Percentiles rank a stretch among this genome's conserved stretches.
Evolutionary conservation across 2,113 vertebrate species (phyloP).

Genomic region (Gobiocypris rarus): DNA sequence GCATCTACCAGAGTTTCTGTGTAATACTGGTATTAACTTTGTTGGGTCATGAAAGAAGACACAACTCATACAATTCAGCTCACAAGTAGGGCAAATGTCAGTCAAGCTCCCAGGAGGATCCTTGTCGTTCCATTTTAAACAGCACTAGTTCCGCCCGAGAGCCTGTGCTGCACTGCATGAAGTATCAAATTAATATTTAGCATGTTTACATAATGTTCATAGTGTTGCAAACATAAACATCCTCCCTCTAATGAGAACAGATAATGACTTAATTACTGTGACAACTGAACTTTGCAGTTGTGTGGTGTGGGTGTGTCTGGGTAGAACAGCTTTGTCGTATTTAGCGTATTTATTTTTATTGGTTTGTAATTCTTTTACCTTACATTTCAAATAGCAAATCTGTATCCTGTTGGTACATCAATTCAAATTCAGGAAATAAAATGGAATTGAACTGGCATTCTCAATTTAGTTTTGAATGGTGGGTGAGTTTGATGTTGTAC

Average conservation of each 20-base stretch:
- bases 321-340: not conserved
- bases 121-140: slow-evolving; percentile 26
- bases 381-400: not conserved
- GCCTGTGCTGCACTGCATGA: not conserved
- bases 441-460: not conserved
- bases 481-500: not conserved
- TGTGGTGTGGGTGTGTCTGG: not conserved
- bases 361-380: not conserved
- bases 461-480: not conserved
- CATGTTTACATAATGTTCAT: slow-evolving; percentile 38
- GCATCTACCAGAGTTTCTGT: not conserved
- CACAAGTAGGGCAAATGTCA: slow-evolving; percentile 41
- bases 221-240: not conserved
- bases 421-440: not conserved
- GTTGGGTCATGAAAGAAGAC: not conserved
- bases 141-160: not conserved
- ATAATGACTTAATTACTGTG: slow-evolving; percentile 6
- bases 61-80: slow-evolving; percentile 12
- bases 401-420: not conserved
- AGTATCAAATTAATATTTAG: slow-evolving; percentile 22
- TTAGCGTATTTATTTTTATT: not conserved
- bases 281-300: not conserved
- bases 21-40: not conserved
- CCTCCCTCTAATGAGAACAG: not conserved
- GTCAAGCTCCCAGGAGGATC: slow-evolving; percentile 10